Evolutionary conservation across 1,140 invertebrate species (phyloP).

Genomic region (Sitophilus oryzae): DNA sequence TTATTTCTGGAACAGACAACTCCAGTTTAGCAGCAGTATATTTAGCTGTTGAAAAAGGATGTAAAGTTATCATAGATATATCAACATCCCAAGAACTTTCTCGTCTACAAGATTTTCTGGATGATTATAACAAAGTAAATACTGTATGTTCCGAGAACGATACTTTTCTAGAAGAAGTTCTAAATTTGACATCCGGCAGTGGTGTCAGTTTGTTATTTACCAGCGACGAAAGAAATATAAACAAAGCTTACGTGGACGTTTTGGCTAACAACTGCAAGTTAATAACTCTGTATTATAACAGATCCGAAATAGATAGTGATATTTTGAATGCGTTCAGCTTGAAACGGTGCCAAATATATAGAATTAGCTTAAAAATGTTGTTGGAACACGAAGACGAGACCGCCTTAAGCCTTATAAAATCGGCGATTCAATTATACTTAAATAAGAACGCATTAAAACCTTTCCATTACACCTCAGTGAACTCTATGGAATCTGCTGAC

Average conservation of each 20-base stretch:
- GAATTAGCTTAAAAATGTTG: neutral
- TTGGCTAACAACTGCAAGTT: neutral
- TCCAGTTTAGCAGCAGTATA: neutral
- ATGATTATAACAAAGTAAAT: neutral
- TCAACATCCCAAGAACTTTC: neutral
- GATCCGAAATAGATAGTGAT: slow-evolving; percentile 1
- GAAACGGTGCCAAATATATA: neutral
- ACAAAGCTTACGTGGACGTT: neutral
- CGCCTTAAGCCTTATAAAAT: neutral
- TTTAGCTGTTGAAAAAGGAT: neutral
- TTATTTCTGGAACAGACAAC: neutral
- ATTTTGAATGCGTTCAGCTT: neutral
- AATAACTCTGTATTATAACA: neutral
- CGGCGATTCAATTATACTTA: neutral
- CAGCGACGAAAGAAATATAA: neutral
- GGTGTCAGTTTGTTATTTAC: neutral
- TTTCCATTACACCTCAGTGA: neutral
- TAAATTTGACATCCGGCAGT: neutral
- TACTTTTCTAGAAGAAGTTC: neutral
- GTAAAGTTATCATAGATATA: neutral
- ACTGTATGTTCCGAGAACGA: neutral
- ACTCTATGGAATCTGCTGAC: neutral
- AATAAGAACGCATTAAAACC: neutral
- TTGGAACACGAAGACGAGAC: neutral
- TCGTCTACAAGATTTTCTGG: neutral